A percentile compares a stretch with the other conserved stretches of the same genome.
Evolutionary conservation across 2,113 vertebrate species (phyloP).

Genomic region (Equus quagga): DNA sequence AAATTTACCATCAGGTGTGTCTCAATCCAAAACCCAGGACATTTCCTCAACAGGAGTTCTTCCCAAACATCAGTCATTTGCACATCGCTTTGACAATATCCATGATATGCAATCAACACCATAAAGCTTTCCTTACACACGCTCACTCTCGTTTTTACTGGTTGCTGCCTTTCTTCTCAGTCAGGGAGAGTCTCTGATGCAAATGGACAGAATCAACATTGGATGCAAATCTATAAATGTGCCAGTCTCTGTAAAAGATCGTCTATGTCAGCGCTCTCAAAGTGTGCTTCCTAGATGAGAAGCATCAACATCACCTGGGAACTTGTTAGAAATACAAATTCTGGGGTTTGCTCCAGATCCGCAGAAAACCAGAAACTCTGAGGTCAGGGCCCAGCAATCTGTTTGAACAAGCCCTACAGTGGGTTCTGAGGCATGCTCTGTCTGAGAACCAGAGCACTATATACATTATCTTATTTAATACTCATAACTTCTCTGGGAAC

Average conservation of each 20-base stretch:
- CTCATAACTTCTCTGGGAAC: background rate
- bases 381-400: fast-evolving
- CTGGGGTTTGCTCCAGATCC: background rate
- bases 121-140: background rate
- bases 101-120: background rate
- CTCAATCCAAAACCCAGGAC: background rate
- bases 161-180: background rate
- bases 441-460: background rate
- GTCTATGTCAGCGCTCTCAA: background rate
- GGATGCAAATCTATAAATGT: background rate
- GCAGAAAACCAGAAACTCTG: background rate
- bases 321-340: background rate
- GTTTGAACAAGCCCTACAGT: background rate
- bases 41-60: background rate
- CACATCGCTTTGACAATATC: background rate
- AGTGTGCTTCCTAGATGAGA: background rate
- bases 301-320: background rate
- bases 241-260: background rate
- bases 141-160: background rate
- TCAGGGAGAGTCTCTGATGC: background rate
- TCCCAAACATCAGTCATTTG: background rate
- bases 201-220: background rate
- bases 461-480: background rate
- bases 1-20: background rate
- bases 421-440: background rate